Evolutionary conservation across 1,140 invertebrate species (phyloP), one percentile per base, ranked within the genome.

Genomic region (Apis cerana): DNA sequence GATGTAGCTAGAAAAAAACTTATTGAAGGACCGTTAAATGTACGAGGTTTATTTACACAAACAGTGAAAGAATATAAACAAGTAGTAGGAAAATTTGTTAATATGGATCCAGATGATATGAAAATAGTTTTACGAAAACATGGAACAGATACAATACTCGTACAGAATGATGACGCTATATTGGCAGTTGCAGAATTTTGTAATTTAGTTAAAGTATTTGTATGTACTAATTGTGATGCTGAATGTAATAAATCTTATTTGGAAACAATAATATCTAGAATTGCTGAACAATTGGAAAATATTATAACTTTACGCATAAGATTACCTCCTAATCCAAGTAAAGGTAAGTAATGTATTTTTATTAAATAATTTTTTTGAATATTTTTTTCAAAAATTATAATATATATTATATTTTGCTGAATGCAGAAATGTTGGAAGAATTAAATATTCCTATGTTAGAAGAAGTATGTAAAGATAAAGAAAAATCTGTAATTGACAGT

Each of bases 21-120:
- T 79, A 94, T 97, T 71, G 94, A 96, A 79, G 95, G 95, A 65
- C 96, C 96, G 68, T 92, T 95, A 82, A 95, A 94, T 89, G 92
- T 97, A 23, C 94, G 96, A 79, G 95, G 95, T 56, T 94, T 95
- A 88, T 92, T 94, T 64, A 93, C 92, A 54, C 95, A 96, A 87
- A 96, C 95, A 50, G 95, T 96, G 27, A 91, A 90, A 74, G 96
- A 96, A 48, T 95, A 97, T 62, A 96, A 96, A 89, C 91, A 95
- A 82, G 93, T 94, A 65, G 91, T 96, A 70, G 94, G 93, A 33
- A 91, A 94, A 89, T 89, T 93, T 13, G 88, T 96, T 62, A 91
- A 92, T 78, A 85, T 95, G 65, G 91, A 95, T 83, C 88, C 90
- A n/a, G 91, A 92, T 23, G 91, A 93, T 48, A 94, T 96, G 90